phyloP scores from a whole-genome alignment of 2,888 invertebrate species.

The Sisyra nigra region DNA sequence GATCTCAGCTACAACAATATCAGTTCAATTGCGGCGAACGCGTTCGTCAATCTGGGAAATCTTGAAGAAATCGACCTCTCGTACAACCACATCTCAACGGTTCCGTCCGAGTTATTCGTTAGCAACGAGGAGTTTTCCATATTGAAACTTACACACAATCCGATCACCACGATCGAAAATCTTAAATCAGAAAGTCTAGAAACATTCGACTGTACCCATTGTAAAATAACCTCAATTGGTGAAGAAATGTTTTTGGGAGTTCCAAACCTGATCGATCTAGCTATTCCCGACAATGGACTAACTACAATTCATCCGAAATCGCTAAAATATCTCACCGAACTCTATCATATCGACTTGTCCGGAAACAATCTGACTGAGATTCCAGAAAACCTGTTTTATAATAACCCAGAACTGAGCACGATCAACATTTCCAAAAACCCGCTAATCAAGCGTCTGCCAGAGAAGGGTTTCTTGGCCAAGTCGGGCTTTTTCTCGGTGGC shows the following conservation, averaged over 20 bases:
- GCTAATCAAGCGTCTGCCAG: neutral
- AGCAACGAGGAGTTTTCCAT: neutral
- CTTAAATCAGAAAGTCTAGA: neutral
- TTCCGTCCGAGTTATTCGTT: neutral
- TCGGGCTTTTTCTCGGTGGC: neutral
- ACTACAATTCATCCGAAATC: neutral
- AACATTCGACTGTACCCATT: neutral
- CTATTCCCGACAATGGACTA: neutral
- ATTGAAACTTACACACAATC: neutral
- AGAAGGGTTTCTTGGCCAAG: neutral
- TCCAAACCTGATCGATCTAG: neutral
- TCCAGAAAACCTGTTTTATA: neutral
- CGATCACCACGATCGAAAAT: neutral
- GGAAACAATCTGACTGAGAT: neutral
- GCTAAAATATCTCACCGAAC: neutral
- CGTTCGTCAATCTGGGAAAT: neutral
- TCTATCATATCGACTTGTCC: neutral
- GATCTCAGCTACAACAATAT: neutral
- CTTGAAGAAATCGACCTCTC: constrained; percentile 1
- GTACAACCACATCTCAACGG: neutral
- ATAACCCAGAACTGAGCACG: neutral
- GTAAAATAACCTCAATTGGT: neutral
- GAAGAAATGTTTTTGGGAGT: neutral
- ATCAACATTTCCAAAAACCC: neutral
- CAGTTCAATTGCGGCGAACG: neutral